These are phyloP conservation scores for Gallirallus australis DNA, from an alignment of 2,797 vertebrate species.

Conservation along the genomic window DNA sequence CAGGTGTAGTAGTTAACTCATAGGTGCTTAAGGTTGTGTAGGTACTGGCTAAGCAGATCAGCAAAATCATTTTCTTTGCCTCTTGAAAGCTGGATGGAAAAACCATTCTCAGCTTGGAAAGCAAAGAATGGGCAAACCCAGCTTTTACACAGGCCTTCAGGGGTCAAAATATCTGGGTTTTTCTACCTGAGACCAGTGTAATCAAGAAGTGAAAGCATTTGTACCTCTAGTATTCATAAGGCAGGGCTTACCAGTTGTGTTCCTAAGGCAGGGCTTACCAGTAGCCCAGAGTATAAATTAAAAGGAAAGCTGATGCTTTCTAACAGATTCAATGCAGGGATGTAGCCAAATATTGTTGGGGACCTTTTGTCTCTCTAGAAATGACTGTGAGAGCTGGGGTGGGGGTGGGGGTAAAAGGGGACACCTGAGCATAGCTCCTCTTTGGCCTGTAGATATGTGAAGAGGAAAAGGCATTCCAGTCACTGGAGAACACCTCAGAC, in stretches of 20 bases:
- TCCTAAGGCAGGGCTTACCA: not conserved
- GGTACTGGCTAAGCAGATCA: not conserved
- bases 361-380: not conserved
- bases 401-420: not conserved
- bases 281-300: not conserved
- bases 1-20: not conserved
- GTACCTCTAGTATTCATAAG: not conserved
- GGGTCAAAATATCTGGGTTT: not conserved
- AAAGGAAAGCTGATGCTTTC: not conserved
- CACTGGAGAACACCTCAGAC: too few species aligned
- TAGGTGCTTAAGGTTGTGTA: not conserved
- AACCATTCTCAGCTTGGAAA: not conserved
- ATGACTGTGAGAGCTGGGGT: not conserved
- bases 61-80: not conserved
- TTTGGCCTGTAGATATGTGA: too few species aligned
- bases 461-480: too few species aligned
- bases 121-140: not conserved
- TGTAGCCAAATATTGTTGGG: not conserved
- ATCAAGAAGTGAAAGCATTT: not conserved
- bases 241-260: not conserved
- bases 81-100: not conserved
- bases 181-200: not conserved
- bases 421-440: not conserved
- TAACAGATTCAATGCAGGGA: not conserved
- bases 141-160: not conserved